phyloP scores from a whole-genome alignment of 2,113 vertebrate species.

The Corythornis cristatus region DNA sequence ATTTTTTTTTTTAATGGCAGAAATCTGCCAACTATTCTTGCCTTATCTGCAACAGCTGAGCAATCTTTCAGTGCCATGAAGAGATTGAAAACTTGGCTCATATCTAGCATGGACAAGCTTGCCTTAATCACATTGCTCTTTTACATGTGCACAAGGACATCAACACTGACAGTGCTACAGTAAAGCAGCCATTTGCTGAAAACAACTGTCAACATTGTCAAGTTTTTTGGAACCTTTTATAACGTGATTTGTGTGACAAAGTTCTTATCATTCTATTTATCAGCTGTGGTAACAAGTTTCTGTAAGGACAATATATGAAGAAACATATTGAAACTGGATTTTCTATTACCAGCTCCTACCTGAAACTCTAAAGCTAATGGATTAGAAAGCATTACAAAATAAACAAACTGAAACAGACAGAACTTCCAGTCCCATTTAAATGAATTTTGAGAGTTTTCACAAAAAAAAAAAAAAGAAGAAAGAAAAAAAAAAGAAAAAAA shows the following conservation, averaged over 20 bases:
- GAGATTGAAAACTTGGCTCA: constrained; percentile 84
- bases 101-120: constrained; percentile 81
- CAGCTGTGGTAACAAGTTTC: constrained; percentile 69
- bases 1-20: constrained; percentile 76
- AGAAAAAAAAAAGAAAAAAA: not conserved
- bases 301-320: not conserved
- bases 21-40: constrained; percentile 82
- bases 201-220: constrained; percentile 84
- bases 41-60: constrained; percentile 84
- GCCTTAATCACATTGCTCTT: constrained; percentile 85
- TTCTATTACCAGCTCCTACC: constrained; percentile 28
- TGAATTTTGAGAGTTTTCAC: not conserved
- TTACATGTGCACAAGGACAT: constrained; percentile 82
- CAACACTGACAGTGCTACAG: constrained; percentile 81
- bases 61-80: constrained; percentile 80
- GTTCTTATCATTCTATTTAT: constrained; percentile 74
- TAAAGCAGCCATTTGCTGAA: constrained; percentile 83
- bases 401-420: not conserved
- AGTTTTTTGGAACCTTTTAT: constrained; percentile 79
- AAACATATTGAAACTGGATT: constrained; percentile 46
- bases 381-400: not conserved
- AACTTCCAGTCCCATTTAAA: constrained; percentile 2
- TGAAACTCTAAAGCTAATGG: not conserved
- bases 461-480: not conserved
- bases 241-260: constrained; percentile 77